A percentile compares a stretch with the other conserved stretches of the same genome.
These are phyloP conservation scores for Micropoecilia bifurca DNA, from an alignment of 2,797 vertebrate species.

Conservation along the genomic window DNA sequence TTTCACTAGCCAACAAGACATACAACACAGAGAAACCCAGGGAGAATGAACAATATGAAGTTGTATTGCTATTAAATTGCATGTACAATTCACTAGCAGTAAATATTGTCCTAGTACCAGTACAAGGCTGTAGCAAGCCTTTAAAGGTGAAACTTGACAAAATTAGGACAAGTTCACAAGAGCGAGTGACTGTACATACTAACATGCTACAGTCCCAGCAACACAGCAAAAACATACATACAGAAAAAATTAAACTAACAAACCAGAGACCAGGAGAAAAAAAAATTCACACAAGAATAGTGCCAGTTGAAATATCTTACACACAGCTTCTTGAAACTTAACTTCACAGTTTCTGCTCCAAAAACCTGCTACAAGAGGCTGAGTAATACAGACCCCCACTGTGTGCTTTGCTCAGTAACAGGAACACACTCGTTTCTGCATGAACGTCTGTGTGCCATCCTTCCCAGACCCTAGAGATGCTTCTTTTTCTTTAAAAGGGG, in stretches of 20 bases:
- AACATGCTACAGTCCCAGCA: background rate
- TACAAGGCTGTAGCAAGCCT: background rate
- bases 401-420: slow-evolving; percentile 17
- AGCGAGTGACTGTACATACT: slow-evolving; percentile 7
- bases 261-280: background rate
- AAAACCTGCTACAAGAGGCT: slow-evolving; percentile 41
- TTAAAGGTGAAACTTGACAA: background rate
- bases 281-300: background rate
- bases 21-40: no score
- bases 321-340: slow-evolving; percentile 20
- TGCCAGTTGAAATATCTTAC: slow-evolving; percentile 22
- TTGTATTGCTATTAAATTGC: no score
- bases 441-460: slow-evolving; percentile 13
- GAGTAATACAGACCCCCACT: slow-evolving; percentile 34
- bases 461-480: slow-evolving; percentile 13
- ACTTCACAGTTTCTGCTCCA: slow-evolving; percentile 18
- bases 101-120: background rate
- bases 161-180: slow-evolving; percentile 20
- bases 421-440: slow-evolving; percentile 11
- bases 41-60: no score
- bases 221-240: background rate
- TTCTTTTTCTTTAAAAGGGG: slow-evolving; percentile 15
- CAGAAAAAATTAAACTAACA: background rate
- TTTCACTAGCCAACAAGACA: no score
- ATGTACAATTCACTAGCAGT: background rate